Percentiles rank a stretch among this genome's conserved stretches.
Evolutionary conservation across 2,797 vertebrate genomes (phyloP).

Genomic region (Phaenicophaeus curvirostris): DNA sequence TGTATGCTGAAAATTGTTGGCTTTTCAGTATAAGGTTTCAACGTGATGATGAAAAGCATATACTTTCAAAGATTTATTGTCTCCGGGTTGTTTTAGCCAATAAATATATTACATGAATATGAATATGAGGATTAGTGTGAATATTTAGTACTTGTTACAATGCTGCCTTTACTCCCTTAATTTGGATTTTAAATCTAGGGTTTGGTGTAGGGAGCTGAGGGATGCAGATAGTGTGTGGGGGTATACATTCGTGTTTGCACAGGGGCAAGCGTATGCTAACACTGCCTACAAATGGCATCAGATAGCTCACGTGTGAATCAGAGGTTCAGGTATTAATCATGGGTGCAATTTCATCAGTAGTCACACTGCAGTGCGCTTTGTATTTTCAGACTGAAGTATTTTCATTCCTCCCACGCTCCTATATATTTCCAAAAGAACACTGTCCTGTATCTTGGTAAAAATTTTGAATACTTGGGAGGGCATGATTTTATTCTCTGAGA

Average conservation of each 20-base stretch:
- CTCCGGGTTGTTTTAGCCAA: neutral
- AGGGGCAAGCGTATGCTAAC: neutral
- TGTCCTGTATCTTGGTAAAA: neutral
- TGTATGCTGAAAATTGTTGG: neutral
- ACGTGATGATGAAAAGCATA: neutral
- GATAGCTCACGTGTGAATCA: neutral
- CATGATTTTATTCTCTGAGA: neutral
- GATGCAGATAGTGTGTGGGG: neutral
- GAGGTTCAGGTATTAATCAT: neutral
- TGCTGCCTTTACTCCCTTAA: neutral
- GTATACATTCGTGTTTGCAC: neutral
- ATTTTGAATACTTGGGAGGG: neutral
- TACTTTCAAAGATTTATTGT: neutral
- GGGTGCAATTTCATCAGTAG: neutral
- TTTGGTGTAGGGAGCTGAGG: neutral
- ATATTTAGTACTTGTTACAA: neutral
- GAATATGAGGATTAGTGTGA: neutral
- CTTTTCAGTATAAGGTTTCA: neutral
- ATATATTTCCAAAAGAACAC: neutral
- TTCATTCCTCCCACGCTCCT: neutral
- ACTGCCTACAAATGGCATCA: neutral
- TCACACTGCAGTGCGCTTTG: neutral
- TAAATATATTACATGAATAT: neutral
- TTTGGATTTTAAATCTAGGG: neutral
- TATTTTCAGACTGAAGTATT: conserved; percentile 7